These are phyloP conservation scores for Prosopocoilus inquinatus DNA, from an alignment of 2,888 invertebrate species.

Conservation along the genomic window DNA sequence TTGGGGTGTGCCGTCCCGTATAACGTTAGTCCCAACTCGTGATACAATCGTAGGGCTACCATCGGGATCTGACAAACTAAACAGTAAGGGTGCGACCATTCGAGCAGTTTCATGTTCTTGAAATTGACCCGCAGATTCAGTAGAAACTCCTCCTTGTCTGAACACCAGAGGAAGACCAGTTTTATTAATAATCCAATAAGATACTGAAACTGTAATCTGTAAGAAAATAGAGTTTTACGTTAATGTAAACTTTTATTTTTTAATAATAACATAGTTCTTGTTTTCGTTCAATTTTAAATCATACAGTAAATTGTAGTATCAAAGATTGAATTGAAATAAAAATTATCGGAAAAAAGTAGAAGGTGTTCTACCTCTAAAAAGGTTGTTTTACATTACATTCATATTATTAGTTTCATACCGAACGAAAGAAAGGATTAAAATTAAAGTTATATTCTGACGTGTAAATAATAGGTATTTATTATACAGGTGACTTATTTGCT, in stretches of 20 bases:
- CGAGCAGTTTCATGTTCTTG: slow-evolving; percentile 93
- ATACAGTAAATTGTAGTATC: too few relatives aligned
- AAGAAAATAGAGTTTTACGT: slow-evolving; percentile 4
- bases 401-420: too few relatives aligned
- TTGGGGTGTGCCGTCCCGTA: slow-evolving; percentile 56
- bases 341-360: not conserved
- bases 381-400: too few relatives aligned
- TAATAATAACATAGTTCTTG: too few relatives aligned
- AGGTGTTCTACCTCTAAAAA: not conserved
- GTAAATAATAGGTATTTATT: too few relatives aligned
- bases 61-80: slow-evolving; percentile 90
- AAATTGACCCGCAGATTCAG: slow-evolving; percentile 85
- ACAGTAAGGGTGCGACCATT: slow-evolving; percentile 88
- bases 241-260: too few relatives aligned
- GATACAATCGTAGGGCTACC: slow-evolving; percentile 74
- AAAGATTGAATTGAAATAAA: too few relatives aligned
- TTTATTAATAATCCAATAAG: slow-evolving; percentile 95
- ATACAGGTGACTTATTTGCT: too few relatives aligned
- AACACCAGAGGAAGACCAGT: slow-evolving; percentile 95
- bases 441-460: too few relatives aligned
- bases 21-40: slow-evolving; percentile 69
- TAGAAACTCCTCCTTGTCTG: slow-evolving; percentile 78
- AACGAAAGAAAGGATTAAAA: too few relatives aligned
- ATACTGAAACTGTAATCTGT: slow-evolving; percentile 74
- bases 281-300: too few relatives aligned